These are phyloP conservation scores for Drosophila parthenogenetica DNA, from an alignment of 2,888 invertebrate genomes.

Conservation along the genomic window DNA sequence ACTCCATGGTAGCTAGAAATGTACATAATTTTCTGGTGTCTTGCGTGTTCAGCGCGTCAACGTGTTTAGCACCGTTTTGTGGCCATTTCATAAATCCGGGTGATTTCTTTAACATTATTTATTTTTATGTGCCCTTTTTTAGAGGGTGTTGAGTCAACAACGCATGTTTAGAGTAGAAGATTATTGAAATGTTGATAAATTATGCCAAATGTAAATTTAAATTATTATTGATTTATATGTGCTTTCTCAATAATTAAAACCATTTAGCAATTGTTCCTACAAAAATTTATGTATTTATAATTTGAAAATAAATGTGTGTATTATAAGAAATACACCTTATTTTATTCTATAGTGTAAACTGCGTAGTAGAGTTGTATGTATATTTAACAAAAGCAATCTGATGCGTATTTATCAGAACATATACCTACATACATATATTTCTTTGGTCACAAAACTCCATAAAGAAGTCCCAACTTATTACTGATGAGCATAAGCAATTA, in stretches of 20 bases:
- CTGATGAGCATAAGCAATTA: too few species aligned
- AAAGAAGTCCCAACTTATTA: too few species aligned
- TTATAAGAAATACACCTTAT: too few species aligned
- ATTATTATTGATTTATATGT: neutral
- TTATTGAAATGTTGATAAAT: neutral
- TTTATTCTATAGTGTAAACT: too few species aligned
- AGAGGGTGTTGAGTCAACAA: neutral
- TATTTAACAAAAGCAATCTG: too few species aligned
- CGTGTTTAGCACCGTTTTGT: conserved; percentile 78
- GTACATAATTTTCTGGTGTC: conserved; percentile 51
- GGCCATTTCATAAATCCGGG: conserved; percentile 70
- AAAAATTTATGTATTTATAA: neutral
- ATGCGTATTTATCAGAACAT: too few species aligned
- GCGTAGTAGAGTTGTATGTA: too few species aligned
- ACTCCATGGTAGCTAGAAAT: conserved; percentile 4
- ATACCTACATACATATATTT: too few species aligned
- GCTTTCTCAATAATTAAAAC: neutral
- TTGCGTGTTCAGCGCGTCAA: conserved; percentile 76
- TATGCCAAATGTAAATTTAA: neutral
- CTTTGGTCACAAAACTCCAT: too few species aligned
- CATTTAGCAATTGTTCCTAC: neutral
- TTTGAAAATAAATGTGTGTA: too few species aligned
- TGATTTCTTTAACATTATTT: conserved; percentile 55
- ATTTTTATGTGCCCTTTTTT: conserved; percentile 30
- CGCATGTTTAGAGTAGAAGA: conserved; percentile 1